Conservation (phyloP, 2,113 vertebrate genomes). For the Poecile atricapillus region DNA sequence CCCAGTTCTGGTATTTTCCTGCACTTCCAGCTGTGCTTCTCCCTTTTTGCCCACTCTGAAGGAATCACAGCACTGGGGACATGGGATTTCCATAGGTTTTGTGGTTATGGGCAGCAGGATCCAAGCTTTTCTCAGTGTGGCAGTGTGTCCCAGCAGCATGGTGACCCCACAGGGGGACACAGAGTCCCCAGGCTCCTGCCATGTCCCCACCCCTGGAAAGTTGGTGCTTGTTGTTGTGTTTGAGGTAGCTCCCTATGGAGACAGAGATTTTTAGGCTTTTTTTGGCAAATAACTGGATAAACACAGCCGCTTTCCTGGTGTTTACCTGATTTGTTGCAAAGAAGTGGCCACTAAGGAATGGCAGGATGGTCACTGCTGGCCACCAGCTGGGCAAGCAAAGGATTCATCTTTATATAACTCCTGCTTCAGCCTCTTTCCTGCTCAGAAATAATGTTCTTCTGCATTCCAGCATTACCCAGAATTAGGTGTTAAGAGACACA, state of each 20-base stretch:
- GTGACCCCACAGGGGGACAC: rapidly evolving
- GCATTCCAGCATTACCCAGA: neutral
- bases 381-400: neutral
- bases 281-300: neutral
- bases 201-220: neutral
- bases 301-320: neutral
- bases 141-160: rapidly evolving
- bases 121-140: neutral
- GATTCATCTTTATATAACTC: neutral
- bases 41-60: neutral
- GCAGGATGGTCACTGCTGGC: neutral
- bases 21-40: neutral
- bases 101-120: neutral
- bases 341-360: neutral
- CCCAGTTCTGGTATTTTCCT: neutral
- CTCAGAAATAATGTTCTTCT: neutral
- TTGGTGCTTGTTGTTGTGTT: rapidly evolving
- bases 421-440: neutral
- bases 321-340: neutral
- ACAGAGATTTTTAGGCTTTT: neutral
- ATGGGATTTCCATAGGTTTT: neutral
- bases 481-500: neutral
- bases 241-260: neutral
- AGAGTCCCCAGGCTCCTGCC: neutral
- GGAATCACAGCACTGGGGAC: rapidly evolving